Evolutionary conservation across 1,140 invertebrate genomes (phyloP).

Genomic region (Drosophila ohnishii): DNA sequence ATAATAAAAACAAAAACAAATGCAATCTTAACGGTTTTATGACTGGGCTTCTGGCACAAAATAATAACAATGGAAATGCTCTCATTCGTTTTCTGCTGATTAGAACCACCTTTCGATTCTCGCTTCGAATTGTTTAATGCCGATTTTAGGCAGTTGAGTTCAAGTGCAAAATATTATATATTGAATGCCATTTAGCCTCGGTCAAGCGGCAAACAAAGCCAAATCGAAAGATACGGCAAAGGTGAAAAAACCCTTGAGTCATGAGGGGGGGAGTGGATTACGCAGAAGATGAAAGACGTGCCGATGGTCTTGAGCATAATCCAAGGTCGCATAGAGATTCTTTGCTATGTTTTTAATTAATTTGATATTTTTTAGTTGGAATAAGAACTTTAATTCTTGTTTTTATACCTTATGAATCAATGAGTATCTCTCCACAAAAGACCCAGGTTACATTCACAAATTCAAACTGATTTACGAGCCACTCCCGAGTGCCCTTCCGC

Average conservation of each 20-base stretch:
- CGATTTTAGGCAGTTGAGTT: background rate
- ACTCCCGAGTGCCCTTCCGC: background rate
- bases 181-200: background rate
- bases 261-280: background rate
- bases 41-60: background rate
- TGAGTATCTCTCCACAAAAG: background rate
- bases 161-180: conserved; percentile 23
- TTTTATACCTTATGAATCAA: no score
- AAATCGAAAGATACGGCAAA: background rate
- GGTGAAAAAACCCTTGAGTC: background rate
- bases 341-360: background rate
- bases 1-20: conserved; percentile 19
- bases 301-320: background rate
- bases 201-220: conserved; percentile 18
- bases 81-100: conserved; percentile 10
- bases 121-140: conserved; percentile 12
- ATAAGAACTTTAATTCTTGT: no score
- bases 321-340: background rate
- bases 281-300: background rate
- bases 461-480: conserved; percentile 20
- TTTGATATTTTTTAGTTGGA: background rate
- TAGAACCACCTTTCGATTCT: background rate
- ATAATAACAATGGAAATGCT: conserved; percentile 19
- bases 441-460: conserved; percentile 17
- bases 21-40: conserved; percentile 13